Evolutionary conservation across 2,113 vertebrate species (phyloP).

Genomic region (Ceyx margarethae): DNA sequence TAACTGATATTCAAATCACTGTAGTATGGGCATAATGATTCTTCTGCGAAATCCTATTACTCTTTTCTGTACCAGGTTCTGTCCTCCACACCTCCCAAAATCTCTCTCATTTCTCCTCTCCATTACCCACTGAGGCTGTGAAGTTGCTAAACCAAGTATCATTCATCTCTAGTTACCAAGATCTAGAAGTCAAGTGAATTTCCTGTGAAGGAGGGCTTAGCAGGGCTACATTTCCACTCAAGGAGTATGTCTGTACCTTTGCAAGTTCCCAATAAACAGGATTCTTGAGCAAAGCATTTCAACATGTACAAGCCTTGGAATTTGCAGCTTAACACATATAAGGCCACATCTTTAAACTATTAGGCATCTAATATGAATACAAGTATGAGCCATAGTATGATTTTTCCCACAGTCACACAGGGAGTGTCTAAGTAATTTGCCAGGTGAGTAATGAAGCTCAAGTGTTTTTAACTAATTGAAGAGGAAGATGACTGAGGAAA

Average conservation of each 20-base stretch:
- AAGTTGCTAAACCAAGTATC: neutral
- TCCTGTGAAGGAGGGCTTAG: neutral
- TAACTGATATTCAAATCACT: neutral
- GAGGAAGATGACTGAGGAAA: neutral
- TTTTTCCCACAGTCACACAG: neutral
- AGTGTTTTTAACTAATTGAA: neutral
- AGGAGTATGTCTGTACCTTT: neutral
- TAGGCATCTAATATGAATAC: neutral
- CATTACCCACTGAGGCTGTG: neutral
- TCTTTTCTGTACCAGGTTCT: neutral
- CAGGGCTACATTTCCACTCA: neutral
- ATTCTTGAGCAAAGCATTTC: neutral
- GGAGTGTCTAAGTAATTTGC: neutral
- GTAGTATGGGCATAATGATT: neutral
- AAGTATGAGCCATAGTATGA: neutral
- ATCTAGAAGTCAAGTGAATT: neutral
- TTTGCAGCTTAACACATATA: neutral
- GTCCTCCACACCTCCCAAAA: neutral
- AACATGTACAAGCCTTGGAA: neutral
- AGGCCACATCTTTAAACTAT: neutral
- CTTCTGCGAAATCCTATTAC: neutral
- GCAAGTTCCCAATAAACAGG: neutral
- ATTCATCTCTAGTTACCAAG: neutral
- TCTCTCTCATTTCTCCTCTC: neutral
- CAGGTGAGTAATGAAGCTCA: neutral